Conservation (phyloP, 2,797 vertebrate genomes). For the Phoxinus dragarum region DNA sequence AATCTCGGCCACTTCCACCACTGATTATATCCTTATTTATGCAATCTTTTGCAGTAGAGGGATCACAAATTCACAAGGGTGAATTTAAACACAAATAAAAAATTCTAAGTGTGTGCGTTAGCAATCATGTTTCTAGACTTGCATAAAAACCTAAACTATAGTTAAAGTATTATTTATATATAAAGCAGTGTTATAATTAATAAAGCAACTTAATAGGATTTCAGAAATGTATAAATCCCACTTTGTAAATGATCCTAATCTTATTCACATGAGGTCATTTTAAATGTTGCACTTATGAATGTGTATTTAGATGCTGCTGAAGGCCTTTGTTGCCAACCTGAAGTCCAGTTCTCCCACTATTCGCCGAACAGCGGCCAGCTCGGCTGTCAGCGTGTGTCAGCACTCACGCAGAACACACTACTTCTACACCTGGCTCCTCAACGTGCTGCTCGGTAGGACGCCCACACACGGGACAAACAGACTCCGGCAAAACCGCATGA, state of each 20-base stretch:
- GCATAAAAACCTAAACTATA: background rate
- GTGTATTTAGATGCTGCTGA: slow-evolving; percentile 84
- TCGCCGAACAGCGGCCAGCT: slow-evolving; percentile 91
- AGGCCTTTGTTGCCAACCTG: slow-evolving; percentile 93
- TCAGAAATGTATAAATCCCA: background rate
- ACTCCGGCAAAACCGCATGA: background rate
- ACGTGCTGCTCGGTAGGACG: slow-evolving; percentile 89
- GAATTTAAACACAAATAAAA: too few species aligned
- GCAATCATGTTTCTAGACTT: background rate
- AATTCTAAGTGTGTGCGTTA: too few species aligned
- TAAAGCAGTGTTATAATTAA: background rate
- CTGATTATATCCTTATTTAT: too few species aligned
- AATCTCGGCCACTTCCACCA: too few species aligned
- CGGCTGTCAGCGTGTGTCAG: slow-evolving; percentile 91
- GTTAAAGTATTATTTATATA: background rate
- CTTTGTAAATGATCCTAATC: background rate
- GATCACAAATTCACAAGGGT: too few species aligned
- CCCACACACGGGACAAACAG: background rate
- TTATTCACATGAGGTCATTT: background rate
- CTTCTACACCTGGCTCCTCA: slow-evolving; percentile 98
- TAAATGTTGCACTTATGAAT: background rate
- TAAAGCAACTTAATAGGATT: background rate
- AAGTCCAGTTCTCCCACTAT: slow-evolving; percentile 93
- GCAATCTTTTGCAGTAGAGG: too few species aligned
- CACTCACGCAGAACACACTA: slow-evolving; percentile 91